phyloP scores from a whole-genome alignment of 2,888 invertebrate genomes.

The Acronicta leporina region DNA sequence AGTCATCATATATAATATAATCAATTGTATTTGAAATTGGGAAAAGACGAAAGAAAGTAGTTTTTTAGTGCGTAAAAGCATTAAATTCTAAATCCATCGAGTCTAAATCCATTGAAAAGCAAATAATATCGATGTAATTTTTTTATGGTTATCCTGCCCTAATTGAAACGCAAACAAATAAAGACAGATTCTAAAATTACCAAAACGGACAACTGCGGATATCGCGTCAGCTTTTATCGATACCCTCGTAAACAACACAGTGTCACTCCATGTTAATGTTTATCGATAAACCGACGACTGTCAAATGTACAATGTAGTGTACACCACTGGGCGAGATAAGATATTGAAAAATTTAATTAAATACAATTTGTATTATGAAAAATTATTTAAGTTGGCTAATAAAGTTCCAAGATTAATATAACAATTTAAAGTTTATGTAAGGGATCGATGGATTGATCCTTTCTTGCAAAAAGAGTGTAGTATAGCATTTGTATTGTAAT shows the following conservation, averaged over 20 bases:
- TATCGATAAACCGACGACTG: slow-evolving; percentile 37
- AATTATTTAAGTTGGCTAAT: background rate
- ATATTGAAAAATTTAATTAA: no score
- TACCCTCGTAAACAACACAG: slow-evolving; percentile 37
- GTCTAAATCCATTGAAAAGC: slow-evolving; percentile 10
- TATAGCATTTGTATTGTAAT: no score
- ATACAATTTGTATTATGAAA: no score
- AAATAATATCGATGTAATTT: slow-evolving; percentile 17
- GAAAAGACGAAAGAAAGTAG: no score
- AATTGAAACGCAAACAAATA: slow-evolving; percentile 49
- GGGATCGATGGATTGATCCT: no score
- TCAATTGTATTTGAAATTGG: no score
- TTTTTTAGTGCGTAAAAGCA: background rate
- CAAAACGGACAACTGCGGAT: slow-evolving; percentile 24
- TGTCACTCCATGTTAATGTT: slow-evolving; percentile 44
- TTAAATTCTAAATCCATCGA: background rate
- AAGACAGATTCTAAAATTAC: slow-evolving; percentile 45
- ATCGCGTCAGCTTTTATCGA: slow-evolving; percentile 49
- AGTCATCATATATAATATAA: no score
- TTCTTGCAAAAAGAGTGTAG: no score
- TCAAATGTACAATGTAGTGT: no score
- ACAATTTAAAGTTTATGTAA: no score
- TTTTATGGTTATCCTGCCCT: slow-evolving; percentile 18
- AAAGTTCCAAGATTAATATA: no score
- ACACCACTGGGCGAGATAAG: slow-evolving; percentile 7